A percentile compares a stretch with the other conserved stretches of the same genome.
Conservation (phyloP, 2,113 vertebrate species). For the Ivindomyrus marchei region DNA sequence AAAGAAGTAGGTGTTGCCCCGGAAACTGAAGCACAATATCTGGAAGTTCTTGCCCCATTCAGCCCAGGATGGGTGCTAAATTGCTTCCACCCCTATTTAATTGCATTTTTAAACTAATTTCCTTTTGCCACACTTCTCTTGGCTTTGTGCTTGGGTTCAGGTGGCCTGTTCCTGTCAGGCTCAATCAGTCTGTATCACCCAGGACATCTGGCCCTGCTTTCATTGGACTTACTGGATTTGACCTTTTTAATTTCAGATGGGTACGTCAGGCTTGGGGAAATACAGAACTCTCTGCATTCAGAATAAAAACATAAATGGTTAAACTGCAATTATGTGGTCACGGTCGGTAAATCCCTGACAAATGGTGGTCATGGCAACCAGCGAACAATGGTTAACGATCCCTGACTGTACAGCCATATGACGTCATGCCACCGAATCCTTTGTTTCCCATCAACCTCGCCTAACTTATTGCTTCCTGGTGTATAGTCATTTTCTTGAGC, state of each 20-base stretch:
- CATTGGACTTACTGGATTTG: not conserved
- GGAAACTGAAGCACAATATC: conserved; percentile 11
- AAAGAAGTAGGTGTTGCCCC: conserved; percentile 15
- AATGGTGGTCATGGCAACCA: not conserved
- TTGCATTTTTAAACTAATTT: not conserved
- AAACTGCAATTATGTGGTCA: not conserved
- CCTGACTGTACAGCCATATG: not conserved
- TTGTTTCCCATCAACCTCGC: not conserved
- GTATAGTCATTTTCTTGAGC: not conserved
- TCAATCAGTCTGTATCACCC: not conserved
- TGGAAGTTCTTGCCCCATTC: conserved; percentile 16
- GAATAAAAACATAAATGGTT: not conserved
- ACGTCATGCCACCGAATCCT: not conserved
- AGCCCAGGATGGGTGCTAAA: conserved; percentile 2
- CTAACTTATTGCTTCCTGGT: not conserved
- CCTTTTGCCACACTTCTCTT: not conserved
- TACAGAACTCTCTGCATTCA: not conserved
- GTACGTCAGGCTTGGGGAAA: not conserved
- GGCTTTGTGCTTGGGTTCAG: not conserved
- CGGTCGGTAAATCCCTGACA: not conserved
- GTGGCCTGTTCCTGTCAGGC: not conserved
- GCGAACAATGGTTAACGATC: not conserved
- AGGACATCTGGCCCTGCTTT: not conserved
- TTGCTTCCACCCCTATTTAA: not conserved
- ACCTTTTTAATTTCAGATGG: not conserved